Base-by-base conservation (phyloP, 2,888 invertebrate genomes). In the Dione juno region DNA sequence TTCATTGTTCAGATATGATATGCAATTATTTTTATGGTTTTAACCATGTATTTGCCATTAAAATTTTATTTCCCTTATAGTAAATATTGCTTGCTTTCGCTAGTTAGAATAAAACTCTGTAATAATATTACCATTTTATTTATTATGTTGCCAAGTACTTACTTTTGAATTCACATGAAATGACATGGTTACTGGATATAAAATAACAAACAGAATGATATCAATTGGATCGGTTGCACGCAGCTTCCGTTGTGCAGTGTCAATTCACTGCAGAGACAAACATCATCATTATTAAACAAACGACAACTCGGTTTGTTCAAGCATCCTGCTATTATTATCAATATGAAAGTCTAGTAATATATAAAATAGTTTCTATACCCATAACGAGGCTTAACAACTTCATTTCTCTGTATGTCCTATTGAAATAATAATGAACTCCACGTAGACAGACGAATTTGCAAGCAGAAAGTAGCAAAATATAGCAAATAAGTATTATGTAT, bases 1-100 rank as follows among this genome's bases (percentile, higher is more conserved):
- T 80, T 81, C 81, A 84, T 86, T 73, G 66, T 70, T 66, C 8
- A 28, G 58, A 75, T 70, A 77, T 80, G 81, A 80, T 80, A 75
- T 65, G 72, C 75, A 74, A 80, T 81, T 78, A 81, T 78, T 77
- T 40, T 64, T 52, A 76, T 75, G 70, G 74, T 72, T 75, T 78
- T 74, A 78, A 76, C 69, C 72, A 72, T 43, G 21, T 43, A 21
- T 43, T 41, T 43, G 19, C 40, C 19, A 41, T 43, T 43, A 43
- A 21, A 59, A 6, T 37, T 10, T 37, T 10, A 16, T 37, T 57
- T 37, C 35, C 11, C 16, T 9, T 37, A 0, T 37, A 16, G 8
- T 16, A 57, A 53, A 54, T 45, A 61, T 9, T 10, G 1, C n/a
- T 28, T 45, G n/a, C n/a, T 21, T 45, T 28, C n/a, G n/a, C n/a